A percentile compares a stretch with the other conserved stretches of the same genome.
phyloP scores from a whole-genome alignment of 2,888 invertebrate species.

The Leucania comma region DNA sequence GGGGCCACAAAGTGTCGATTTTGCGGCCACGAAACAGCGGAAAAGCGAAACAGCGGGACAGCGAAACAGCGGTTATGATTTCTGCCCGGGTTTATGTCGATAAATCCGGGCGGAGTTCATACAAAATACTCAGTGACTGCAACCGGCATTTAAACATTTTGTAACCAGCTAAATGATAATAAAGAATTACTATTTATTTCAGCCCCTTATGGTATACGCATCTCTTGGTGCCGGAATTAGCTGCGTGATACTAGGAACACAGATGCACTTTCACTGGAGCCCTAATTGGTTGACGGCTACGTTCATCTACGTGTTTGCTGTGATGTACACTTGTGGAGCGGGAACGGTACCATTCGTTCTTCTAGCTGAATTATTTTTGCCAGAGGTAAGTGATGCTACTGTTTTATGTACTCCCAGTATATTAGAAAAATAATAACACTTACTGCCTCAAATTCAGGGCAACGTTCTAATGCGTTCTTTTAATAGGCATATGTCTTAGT shows the following conservation, averaged over 20 bases:
- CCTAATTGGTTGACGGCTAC: constrained; percentile 75
- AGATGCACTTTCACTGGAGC: constrained; percentile 77
- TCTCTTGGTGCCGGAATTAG: constrained; percentile 68
- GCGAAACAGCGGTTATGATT: too few relatives aligned
- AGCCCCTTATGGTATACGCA: constrained; percentile 73
- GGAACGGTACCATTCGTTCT: constrained; percentile 79
- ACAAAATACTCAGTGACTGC: too few relatives aligned
- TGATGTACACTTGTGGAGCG: constrained; percentile 73
- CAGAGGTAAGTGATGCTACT: constrained; percentile 71
- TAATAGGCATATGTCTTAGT: neutral
- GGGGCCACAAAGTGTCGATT: too few relatives aligned
- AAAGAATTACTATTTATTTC: constrained; percentile 22
- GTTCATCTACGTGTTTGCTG: constrained; percentile 72
- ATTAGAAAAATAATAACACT: neutral
- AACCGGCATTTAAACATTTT: neutral
- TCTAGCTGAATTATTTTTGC: constrained; percentile 77
- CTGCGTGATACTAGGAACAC: constrained; percentile 76
- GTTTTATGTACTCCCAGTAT: constrained; percentile 7
- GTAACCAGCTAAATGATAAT: neutral
- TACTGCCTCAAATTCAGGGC: neutral
- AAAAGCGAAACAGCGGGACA: too few relatives aligned
- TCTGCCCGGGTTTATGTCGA: too few relatives aligned
- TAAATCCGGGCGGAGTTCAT: too few relatives aligned
- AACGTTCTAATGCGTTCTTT: neutral
- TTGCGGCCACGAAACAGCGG: too few relatives aligned